Base-by-base conservation (phyloP, 2,113 vertebrate species). In the Anguilla rostrata region DNA sequence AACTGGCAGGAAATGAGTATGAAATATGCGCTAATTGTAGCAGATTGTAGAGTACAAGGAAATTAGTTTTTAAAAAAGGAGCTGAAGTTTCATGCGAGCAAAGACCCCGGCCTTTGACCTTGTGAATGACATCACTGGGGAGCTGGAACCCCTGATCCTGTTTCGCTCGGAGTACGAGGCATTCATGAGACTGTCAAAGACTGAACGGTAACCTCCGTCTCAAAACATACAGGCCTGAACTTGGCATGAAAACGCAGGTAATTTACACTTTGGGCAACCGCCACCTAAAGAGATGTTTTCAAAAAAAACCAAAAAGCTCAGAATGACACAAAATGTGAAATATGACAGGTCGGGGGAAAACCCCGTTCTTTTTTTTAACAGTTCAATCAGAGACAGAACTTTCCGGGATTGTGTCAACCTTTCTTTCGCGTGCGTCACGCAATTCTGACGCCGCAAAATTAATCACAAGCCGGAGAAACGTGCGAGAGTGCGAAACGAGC, bases 181-280 rank as follows among this genome's bases (percentile, higher is more conserved):
- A 93, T 71, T 71, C 91, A 53, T 2, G 49, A 53, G 91, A 88
- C 90, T 91, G 83, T 88, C 88, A 90, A 90, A 92, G 91, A 90
- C 88, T 82, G 78, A 82, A 87, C 89, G 86, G 83, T 92, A 90
- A 87, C 89, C 87, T 92, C 87, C 89, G 26, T 83, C 94, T 94
- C 93, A 88, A 94, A 94, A 93, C 92, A 89, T 83, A 80, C 80
- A 83, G 91, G 92, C 90, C 85, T 92, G 93, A 91, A 89, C 91
- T 90, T 57, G 53, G 39, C 84, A 66, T 57, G 89, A 85, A 88
- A 86, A 53, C 78, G 14, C 80, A 82, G 91, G 82, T 84, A 86
- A 88, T 89, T 90, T 88, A 91, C 90, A 92, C 89, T 93, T 91
- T 95, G 92, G 92, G 92, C 86, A 89, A 20, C 90, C 20, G 87